Percentiles rank a stretch among this genome's conserved stretches.
These are phyloP conservation scores for Helicorthomorpha holstii DNA, from an alignment of 1,140 invertebrate genomes.

Conservation along the genomic window DNA sequence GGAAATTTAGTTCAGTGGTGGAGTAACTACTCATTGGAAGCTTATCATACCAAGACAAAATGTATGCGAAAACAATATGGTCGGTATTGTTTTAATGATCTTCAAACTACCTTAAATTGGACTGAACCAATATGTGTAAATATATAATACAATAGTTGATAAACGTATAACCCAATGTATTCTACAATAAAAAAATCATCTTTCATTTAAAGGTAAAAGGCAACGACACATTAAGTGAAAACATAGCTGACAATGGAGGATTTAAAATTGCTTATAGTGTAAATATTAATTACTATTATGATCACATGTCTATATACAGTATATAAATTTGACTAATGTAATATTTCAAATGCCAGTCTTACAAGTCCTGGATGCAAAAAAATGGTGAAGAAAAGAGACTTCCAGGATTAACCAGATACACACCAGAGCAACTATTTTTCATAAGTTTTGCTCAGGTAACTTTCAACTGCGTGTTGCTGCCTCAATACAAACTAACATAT, in stretches of 20 bases:
- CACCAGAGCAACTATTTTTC: conserved; percentile 48
- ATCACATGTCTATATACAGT: neutral
- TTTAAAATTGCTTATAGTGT: conserved; percentile 82
- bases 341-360: conserved; percentile 56
- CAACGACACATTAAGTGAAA: conserved; percentile 80
- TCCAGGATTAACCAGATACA: conserved; percentile 37
- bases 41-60: conserved; percentile 76
- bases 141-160: neutral
- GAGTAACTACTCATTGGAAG: conserved; percentile 78
- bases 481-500: neutral
- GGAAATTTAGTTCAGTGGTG: conserved; percentile 98
- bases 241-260: conserved; percentile 94
- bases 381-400: conserved; percentile 30
- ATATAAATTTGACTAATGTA: conserved; percentile 36
- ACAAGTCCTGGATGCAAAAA: conserved; percentile 50
- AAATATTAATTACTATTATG: conserved; percentile 15
- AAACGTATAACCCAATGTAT: no score
- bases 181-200: no score
- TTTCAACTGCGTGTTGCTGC: no score
- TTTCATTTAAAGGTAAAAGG: conserved; percentile 49
- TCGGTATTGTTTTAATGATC: neutral
- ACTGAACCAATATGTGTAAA: neutral
- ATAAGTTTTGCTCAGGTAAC: conserved; percentile 47
- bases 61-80: conserved; percentile 89
- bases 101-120: neutral